Conservation (phyloP, 2,113 vertebrate species). For the Pteronura brasiliensis region DNA sequence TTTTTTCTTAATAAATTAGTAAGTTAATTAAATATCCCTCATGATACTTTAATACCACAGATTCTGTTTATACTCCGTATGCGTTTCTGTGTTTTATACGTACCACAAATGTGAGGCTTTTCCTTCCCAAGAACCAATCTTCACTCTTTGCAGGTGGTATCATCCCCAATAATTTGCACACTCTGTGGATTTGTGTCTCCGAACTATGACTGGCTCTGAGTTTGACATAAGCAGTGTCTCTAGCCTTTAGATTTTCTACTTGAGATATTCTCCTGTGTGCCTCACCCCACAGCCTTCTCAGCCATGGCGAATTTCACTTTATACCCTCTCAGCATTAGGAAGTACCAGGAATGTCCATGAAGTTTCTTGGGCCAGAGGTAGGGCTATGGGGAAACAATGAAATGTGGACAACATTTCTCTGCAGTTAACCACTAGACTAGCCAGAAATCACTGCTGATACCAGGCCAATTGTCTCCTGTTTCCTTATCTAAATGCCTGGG, state of each 20-base stretch:
- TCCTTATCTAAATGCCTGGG: not conserved
- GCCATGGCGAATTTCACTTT: not conserved
- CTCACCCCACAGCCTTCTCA: not conserved
- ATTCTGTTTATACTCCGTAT: not conserved
- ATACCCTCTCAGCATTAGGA: not conserved
- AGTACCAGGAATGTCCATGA: not conserved
- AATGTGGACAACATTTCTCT: not conserved
- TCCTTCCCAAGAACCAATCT: not conserved
- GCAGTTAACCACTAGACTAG: not conserved
- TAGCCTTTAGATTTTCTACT: not conserved
- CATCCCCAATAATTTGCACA: not conserved
- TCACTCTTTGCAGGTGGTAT: not conserved
- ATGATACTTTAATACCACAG: not conserved
- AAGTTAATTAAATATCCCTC: not conserved
- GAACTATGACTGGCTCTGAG: not conserved
- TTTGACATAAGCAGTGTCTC: not conserved
- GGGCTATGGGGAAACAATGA: not conserved
- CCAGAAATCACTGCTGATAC: not conserved
- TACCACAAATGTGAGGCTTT: not conserved
- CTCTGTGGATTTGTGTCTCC: not conserved
- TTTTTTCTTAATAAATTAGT: not conserved
- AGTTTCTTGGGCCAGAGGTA: not conserved
- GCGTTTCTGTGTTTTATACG: not conserved
- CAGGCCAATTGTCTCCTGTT: not conserved
- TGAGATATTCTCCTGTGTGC: not conserved